Evolutionary conservation across 2,888 invertebrate species (phyloP), one percentile per base, ranked within the genome.

Genomic region (Gymnosoma rotundatum): DNA sequence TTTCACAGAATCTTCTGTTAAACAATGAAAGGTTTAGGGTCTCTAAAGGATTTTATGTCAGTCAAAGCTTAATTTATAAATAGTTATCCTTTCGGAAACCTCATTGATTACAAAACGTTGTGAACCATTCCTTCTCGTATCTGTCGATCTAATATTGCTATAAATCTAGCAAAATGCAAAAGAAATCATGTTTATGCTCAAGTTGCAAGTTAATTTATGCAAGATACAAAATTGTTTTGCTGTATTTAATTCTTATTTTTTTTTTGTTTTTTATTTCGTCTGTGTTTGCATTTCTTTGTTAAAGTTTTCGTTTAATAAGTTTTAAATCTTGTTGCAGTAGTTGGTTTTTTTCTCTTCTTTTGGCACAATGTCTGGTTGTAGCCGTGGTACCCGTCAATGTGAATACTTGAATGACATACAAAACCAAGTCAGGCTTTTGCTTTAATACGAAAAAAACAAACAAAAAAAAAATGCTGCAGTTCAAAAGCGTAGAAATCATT

Each of bases 161-260:
- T 42, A 70, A 83, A 73, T 78, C 73, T 36, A 48, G n/a, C 20
- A 38, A 75, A 79, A 52, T 4, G 21, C 18, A 61, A 78, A 42
- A 70, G n/a, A 36, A 67, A 73, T 83, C 73, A 78, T 84, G 81
- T 81, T 79, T 81, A 64, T 78, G 81, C 73, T 78, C 38, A 80
- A 81, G 73, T 81, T 84, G 84, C 84, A 84, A 84, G 84, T 84
- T 82, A 85, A 82, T 85, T 81, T 82, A 85, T 85, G 78, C 81
- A 78, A 82, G 74, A 84, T 84, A 79, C 82, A 82, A 85, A 78
- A 82, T 82, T 82, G 82, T 78, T 78, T 85, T 81, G 70, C 78
- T 82, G 81, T 61, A 66, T 73, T 80, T 80, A 64, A 50, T 58
- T 69, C 69, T 25, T 58, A 42, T 42, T 36, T 70, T 45, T 72